Base-by-base conservation (phyloP, 2,797 vertebrate genomes). In the Cuniculus paca region DNA sequence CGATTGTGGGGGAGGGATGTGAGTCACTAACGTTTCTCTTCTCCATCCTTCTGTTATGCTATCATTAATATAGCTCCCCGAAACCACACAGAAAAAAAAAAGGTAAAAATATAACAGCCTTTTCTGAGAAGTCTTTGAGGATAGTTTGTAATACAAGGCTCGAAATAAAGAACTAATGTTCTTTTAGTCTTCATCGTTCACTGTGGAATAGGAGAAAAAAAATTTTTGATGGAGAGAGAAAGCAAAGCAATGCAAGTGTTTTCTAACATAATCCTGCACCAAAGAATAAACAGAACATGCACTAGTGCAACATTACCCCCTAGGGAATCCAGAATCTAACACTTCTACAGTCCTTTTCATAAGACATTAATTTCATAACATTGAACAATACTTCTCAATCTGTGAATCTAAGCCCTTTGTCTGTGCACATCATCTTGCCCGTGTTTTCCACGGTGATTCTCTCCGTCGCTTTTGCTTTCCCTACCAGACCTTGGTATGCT, bases 341-440 rank as follows among this genome's bases (percentile, higher is more conserved):
- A 5, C 72, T 84, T 86, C 94, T 95, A 72, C 77, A 75, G 56
- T 56, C 48, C 56, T 97, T 97, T 92, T 93, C 58, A 96, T 86
- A 24, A 82, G 39, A 83, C 34, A 87, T 77, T 81, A 82, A 78
- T 26, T 87, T 70, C 42, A 94, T 42, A 58, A 34, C 48, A 26
- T 7, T 63, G 45, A 94, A 93, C 34, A 92, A 88, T 83, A 39
- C 13, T 84, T 82, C 97, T 92, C 42, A 94, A 85, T 87, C 85
- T 79, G 8, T 36, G 77, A 77, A 31, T 20, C 77, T 94, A 72
- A 80, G 78, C 91, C 93, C 52, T 85, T 36, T 13, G 54, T 13
- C 52, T 56, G 65, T 68, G 70, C 50, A 72, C 52, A 96, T 61
- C 82, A 79, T 50, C 11, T 90, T 95, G 90, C 42, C 94, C 72